Evolutionary conservation across 2,888 invertebrate genomes (phyloP), one percentile per base, ranked within the genome.

Genomic region (Scotopteryx bipunctaria): DNA sequence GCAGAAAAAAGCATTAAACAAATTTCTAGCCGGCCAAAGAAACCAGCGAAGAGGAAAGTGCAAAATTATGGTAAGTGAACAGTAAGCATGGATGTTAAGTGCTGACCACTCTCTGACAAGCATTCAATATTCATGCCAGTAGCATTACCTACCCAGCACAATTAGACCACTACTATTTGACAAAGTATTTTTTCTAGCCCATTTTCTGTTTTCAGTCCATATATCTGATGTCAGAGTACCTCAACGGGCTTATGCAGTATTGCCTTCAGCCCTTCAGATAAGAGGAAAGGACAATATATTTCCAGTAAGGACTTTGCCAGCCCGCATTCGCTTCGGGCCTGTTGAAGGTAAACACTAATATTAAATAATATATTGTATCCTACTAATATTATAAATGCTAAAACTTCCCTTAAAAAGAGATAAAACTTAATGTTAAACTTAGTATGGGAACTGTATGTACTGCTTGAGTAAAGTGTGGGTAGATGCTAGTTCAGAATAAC

Each of bases 281-380:
- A 73, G 76, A 80, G 81, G 63, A 78, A 87, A 61, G 60, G 93
- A 93, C 38, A 21, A 23, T 3, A 93, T 96, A 23, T 93, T 94
- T 76, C 94, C 95, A 0, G 93, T 94, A 59, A 93, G 93, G 63
- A 78, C 90, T 8, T 93, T 97, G 55, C 93, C 94, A 3, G 92
- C 92, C 52, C 86, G 93, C 23, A 94, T 94, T 0, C 94, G 95
- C 60, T 96, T 96, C 85, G 96, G 97, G 0, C 96, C 97, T 0
- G 91, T 96, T 37, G 93, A 94, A 83, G 96, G 95, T 80, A 68
- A 21, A 8, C 16, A 5, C 11, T 19, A 6, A 3, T 14, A 13
- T 14, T 14, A 8, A 2, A 15, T 31, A 6, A 1, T 6, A 29
- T 17, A 17, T 13, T 1, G 2, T 4, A n/a, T n/a, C n/a, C n/a